Conservation (phyloP, 2,888 invertebrate species). For the Aquatica leii region DNA sequence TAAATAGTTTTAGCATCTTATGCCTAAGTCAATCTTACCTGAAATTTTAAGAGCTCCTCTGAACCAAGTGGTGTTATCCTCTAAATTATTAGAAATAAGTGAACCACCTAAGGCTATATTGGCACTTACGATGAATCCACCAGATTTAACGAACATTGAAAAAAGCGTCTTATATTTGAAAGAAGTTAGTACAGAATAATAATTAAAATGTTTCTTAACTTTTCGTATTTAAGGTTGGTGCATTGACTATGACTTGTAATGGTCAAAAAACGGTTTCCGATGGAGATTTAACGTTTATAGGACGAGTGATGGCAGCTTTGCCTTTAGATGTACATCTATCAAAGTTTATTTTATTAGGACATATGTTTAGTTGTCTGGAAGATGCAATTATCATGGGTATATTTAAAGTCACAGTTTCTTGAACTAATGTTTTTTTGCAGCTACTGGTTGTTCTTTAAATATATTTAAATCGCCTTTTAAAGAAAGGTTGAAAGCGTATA, state of each 20-base stretch:
- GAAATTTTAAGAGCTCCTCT: slow-evolving; percentile 85
- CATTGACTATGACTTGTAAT: slow-evolving; percentile 69
- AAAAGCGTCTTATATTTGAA: slow-evolving; percentile 85
- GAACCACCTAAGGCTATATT: slow-evolving; percentile 79
- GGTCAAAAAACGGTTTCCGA: slow-evolving; percentile 62
- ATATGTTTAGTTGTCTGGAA: slow-evolving; percentile 83
- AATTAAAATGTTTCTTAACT: no score
- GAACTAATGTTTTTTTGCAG: slow-evolving; percentile 60
- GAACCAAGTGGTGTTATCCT: slow-evolving; percentile 78
- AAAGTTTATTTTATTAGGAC: slow-evolving; percentile 86
- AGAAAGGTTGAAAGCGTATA: slow-evolving; percentile 73
- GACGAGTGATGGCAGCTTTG: slow-evolving; percentile 65
- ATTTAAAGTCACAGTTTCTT: background rate
- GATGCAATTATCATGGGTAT: slow-evolving; percentile 85
- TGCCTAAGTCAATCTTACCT: slow-evolving; percentile 69
- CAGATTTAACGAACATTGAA: slow-evolving; percentile 81
- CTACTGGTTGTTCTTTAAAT: slow-evolving; percentile 83
- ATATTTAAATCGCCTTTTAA: slow-evolving; percentile 80
- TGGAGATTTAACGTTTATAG: slow-evolving; percentile 79
- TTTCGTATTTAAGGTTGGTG: slow-evolving; percentile 72
- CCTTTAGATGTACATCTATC: slow-evolving; percentile 85
- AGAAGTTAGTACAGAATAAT: slow-evolving; percentile 64
- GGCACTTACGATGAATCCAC: slow-evolving; percentile 86
- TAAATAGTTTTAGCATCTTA: slow-evolving; percentile 15
- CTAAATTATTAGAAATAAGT: slow-evolving; percentile 85